Evolutionary conservation across 2,797 vertebrate species (phyloP), one percentile per base, ranked within the genome.

Genomic region (Kryptolebias ocellatus): DNA sequence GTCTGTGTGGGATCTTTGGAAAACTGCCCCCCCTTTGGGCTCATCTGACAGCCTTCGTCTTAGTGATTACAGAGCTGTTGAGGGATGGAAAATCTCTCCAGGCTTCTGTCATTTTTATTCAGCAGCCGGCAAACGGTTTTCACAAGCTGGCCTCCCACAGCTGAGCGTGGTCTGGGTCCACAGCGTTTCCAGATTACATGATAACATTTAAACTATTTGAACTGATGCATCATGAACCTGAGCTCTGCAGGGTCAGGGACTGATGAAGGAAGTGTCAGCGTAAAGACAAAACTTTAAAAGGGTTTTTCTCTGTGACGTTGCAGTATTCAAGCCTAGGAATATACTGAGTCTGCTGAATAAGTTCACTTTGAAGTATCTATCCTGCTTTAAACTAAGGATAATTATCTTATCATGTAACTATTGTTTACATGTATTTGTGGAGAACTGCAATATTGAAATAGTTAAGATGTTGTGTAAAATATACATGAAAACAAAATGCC

Each of bases 61-160:
- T 64, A 63, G 52, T 67, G 78, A 85, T 73, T 67, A 68, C 55
- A 51, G 47, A 69, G 53, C 58, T 72, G 70, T 46, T 76, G 72
- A 60, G 71, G 67, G 76, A 72, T 15, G 17, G 72, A 60, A 70
- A 12, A 73, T 79, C 60, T 81, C 76, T 71, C 58, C 58, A 44
- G 55, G 53, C 81, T 64, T 63, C 76, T 58, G 79, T 69, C 83
- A 53, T 74, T 72, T 65, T 74, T 73, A 80, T 82, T 78, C 76
- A 83, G 66, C 69, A 72, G 53, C 52, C 9, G 1, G 24, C 56
- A 64, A 77, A 58, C 61, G 12, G 27, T 70, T 83, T 69, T 55
- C 50, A 72, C 54, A 59, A 55, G 67, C 49, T 17, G 57, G 70
- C 47, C 53, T 50, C 29, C 66, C 67, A 71, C 75, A 76, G 78